Conservation (phyloP, 2,888 invertebrate genomes). For the Dastarcus helophoroides region DNA sequence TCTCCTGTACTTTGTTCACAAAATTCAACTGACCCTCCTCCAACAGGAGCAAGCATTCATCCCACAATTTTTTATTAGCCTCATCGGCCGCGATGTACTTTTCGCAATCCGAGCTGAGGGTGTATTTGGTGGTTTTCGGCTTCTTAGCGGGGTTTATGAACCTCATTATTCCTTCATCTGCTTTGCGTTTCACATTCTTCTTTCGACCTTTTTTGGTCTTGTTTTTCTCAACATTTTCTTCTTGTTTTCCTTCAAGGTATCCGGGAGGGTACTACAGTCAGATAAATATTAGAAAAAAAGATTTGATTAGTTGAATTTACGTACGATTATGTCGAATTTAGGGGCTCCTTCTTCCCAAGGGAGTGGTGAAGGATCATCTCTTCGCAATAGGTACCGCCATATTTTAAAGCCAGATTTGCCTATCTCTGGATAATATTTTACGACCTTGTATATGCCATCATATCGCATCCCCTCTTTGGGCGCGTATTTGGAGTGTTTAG, state of each 20-base stretch:
- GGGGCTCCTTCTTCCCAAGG: constrained; percentile 69
- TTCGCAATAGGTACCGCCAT: constrained; percentile 64
- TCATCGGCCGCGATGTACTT: constrained; percentile 45
- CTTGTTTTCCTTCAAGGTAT: constrained; percentile 51
- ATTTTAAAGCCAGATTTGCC: constrained; percentile 68
- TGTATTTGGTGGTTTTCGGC: constrained; percentile 22
- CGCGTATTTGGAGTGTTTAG: constrained; percentile 66
- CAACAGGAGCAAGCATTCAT: constrained; percentile 43
- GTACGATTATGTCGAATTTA: constrained; percentile 37
- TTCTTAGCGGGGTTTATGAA: constrained; percentile 4
- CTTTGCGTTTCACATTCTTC: constrained; percentile 4
- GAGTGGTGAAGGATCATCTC: constrained; percentile 68
- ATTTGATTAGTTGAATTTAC: constrained; percentile 3
- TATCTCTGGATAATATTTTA: constrained; percentile 68
- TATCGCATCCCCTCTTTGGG: constrained; percentile 68
- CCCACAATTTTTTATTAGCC: constrained; percentile 56
- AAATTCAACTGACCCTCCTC: constrained; percentile 48
- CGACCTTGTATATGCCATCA: constrained; percentile 79
- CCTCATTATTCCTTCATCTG: not conserved
- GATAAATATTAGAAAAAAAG: not conserved
- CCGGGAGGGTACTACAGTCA: constrained; percentile 57
- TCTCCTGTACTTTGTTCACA: constrained; percentile 49
- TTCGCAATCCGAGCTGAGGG: constrained; percentile 21
- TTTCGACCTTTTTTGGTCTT: constrained; percentile 18
- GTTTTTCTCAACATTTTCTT: constrained; percentile 34